Conservation (phyloP, 2,888 invertebrate species). For the Leucophenga montana region DNA sequence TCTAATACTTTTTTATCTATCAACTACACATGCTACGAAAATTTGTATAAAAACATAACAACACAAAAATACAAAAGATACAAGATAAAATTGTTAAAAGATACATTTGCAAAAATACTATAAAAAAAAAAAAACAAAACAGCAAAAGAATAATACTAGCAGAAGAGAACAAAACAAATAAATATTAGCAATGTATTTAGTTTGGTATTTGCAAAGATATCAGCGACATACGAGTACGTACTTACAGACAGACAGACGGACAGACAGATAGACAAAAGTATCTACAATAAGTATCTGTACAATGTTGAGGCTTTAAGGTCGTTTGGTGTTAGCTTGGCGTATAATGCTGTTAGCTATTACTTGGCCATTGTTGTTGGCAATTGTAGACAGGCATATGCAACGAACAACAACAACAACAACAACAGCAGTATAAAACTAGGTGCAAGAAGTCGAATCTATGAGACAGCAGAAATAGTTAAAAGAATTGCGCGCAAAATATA, state of each 20-base stretch:
- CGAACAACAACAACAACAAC: background rate
- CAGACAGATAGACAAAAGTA: background rate
- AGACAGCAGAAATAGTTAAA: background rate
- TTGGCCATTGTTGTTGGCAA: conserved; percentile 4
- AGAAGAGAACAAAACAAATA: conserved; percentile 6
- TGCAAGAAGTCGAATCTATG: conserved; percentile 22
- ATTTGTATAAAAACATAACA: too few relatives aligned
- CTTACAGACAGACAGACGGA: background rate
- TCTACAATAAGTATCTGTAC: background rate
- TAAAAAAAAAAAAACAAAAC: too few relatives aligned
- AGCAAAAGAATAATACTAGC: too few relatives aligned
- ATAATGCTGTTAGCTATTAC: conserved; percentile 21
- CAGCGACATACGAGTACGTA: background rate
- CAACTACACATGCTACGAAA: too few relatives aligned
- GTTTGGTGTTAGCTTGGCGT: conserved; percentile 12
- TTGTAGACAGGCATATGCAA: background rate
- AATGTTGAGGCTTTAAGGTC: conserved; percentile 20
- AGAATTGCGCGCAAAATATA: conserved; percentile 16
- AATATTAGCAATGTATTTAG: conserved; percentile 13
- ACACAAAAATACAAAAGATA: too few relatives aligned
- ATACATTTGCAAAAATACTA: too few relatives aligned
- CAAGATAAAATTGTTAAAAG: too few relatives aligned
- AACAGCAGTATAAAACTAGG: conserved; percentile 16
- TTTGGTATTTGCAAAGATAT: conserved; percentile 18
- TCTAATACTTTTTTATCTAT: too few relatives aligned